These are phyloP conservation scores for Lindbergichthys nudifrons DNA, from an alignment of 2,797 vertebrate genomes.

Conservation along the genomic window DNA sequence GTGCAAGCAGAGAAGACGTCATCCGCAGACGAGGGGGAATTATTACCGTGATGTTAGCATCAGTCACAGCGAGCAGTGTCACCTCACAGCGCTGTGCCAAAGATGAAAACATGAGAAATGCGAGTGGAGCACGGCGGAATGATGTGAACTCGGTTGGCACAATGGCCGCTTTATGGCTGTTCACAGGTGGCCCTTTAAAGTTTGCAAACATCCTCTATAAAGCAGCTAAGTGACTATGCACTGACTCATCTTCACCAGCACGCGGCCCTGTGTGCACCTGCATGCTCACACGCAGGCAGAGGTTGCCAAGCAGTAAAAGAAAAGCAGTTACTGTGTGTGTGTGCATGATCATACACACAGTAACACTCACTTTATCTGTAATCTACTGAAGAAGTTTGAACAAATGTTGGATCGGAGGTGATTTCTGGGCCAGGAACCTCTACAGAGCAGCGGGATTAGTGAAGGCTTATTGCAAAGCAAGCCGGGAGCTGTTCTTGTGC, in stretches of 20 bases:
- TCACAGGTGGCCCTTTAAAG: constrained; percentile 78
- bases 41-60: constrained; percentile 30
- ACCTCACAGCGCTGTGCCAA: constrained; percentile 45
- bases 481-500: constrained; percentile 51
- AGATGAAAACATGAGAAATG: constrained; percentile 46
- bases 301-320: constrained; percentile 26
- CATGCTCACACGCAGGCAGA: constrained; percentile 43
- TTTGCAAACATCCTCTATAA: constrained; percentile 77
- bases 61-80: constrained; percentile 40
- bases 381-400: constrained; percentile 25
- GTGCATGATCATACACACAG: not conserved
- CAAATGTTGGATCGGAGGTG: constrained; percentile 26
- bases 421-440: constrained; percentile 23
- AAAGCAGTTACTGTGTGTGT: not conserved
- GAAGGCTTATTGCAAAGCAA: constrained; percentile 32
- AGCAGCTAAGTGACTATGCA: constrained; percentile 70
- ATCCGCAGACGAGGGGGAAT: constrained; percentile 31
- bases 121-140: constrained; percentile 33
- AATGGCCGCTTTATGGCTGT: constrained; percentile 75
- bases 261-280: constrained; percentile 65
- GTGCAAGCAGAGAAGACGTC: constrained; percentile 15
- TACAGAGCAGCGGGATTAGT: constrained; percentile 32
- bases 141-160: constrained; percentile 69
- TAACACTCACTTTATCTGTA: constrained; percentile 3
- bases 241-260: constrained; percentile 77